phyloP scores from a whole-genome alignment of 2,797 vertebrate species.

The Lutjanus argentimaculatus region DNA sequence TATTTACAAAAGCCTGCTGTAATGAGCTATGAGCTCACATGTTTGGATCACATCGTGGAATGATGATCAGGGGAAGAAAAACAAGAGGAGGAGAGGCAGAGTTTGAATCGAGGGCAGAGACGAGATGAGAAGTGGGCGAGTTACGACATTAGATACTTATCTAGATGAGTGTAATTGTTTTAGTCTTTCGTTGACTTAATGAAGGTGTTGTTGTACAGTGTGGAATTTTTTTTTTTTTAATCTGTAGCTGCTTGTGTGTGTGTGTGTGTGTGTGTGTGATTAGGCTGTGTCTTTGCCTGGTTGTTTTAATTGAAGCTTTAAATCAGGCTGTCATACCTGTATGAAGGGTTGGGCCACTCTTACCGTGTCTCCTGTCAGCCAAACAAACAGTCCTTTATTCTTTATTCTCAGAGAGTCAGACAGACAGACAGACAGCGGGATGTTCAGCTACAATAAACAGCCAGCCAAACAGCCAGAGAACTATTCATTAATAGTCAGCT shows the following conservation, averaged over 20 bases:
- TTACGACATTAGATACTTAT: slow-evolving; percentile 56
- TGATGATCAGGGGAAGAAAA: slow-evolving; percentile 47
- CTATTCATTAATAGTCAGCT: too few species aligned
- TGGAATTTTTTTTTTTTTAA: slow-evolving; percentile 19
- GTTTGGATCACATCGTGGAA: slow-evolving; percentile 58
- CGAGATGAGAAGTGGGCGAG: slow-evolving; percentile 21
- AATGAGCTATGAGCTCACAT: slow-evolving; percentile 72
- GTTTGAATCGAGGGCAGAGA: slow-evolving; percentile 8
- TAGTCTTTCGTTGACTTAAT: slow-evolving; percentile 27
- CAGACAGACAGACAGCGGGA: neutral
- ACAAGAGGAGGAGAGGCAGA: slow-evolving; percentile 34
- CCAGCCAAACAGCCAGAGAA: neutral
- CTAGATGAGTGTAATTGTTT: slow-evolving; percentile 66
- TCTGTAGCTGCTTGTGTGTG: slow-evolving; percentile 29
- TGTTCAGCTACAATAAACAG: slow-evolving; percentile 6
- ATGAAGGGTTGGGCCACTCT: slow-evolving; percentile 54
- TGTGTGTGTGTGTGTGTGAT: too few species aligned
- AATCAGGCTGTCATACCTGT: slow-evolving; percentile 69
- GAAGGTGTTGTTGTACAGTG: slow-evolving; percentile 28
- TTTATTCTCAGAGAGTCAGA: slow-evolving; percentile 53
- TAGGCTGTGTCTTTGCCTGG: slow-evolving; percentile 9
- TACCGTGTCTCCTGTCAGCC: slow-evolving; percentile 42
- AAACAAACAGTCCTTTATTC: slow-evolving; percentile 70
- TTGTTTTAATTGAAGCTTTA: slow-evolving; percentile 64
- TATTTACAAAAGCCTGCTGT: slow-evolving; percentile 59